Conservation (phyloP, 2,797 vertebrate genomes). For the Cuculus canorus region DNA sequence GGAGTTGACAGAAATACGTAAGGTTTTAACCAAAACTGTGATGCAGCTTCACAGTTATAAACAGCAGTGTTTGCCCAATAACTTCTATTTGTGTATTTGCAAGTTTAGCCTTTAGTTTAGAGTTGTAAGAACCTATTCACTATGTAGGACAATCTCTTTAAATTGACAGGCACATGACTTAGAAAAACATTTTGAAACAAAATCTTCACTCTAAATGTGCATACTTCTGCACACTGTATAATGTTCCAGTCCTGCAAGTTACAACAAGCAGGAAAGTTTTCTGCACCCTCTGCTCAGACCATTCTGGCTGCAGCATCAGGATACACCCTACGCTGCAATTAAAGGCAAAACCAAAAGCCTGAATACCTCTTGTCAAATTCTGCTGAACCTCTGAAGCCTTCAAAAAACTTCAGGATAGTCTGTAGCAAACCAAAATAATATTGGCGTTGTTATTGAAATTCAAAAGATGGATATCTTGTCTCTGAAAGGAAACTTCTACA, state of each 20-base stretch:
- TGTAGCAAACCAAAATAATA: not conserved
- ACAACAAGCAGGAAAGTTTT: not conserved
- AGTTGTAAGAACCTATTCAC: not conserved
- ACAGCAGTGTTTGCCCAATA: not conserved
- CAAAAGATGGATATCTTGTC: not conserved
- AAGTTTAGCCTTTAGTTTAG: not conserved
- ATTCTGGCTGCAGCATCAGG: not conserved
- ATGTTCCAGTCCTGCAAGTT: not conserved
- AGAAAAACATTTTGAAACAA: not conserved
- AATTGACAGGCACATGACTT: not conserved
- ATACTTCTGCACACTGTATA: not conserved
- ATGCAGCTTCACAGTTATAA: not conserved
- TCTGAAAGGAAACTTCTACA: not conserved
- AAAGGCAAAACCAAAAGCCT: constrained; percentile 19
- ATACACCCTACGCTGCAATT: not conserved
- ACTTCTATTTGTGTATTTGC: not conserved
- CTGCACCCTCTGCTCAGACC: not conserved
- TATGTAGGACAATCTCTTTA: not conserved
- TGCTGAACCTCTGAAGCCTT: constrained; percentile 33
- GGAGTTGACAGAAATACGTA: not conserved
- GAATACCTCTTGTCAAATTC: constrained; percentile 42
- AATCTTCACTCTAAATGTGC: not conserved
- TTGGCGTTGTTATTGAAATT: not conserved
- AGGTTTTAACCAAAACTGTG: not conserved
- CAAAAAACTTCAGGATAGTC: not conserved